A percentile compares a stretch with the other conserved stretches of the same genome.
These are phyloP conservation scores for Sesamia inferens DNA, from an alignment of 2,888 invertebrate genomes.

Conservation along the genomic window DNA sequence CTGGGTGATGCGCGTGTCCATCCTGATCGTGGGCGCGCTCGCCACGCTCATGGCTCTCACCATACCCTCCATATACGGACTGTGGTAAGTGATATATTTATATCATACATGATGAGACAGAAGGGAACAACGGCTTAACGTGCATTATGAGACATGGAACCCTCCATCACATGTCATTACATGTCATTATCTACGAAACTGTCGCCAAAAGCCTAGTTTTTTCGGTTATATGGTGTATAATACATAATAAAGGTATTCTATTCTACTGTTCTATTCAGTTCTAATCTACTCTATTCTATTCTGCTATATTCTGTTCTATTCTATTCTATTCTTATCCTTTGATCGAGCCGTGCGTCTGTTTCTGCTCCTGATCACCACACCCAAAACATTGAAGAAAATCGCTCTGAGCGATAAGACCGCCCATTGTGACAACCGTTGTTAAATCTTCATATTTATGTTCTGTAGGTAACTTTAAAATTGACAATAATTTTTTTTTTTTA, in stretches of 20 bases:
- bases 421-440: too few relatives aligned
- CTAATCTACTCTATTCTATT: too few relatives aligned
- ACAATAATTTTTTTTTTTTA: too few relatives aligned
- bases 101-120: background rate
- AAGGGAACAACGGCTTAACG: background rate
- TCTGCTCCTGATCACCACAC: background rate
- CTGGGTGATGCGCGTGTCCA: constrained; percentile 98
- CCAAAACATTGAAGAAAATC: background rate
- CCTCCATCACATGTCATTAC: background rate
- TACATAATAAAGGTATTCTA: too few relatives aligned
- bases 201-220: background rate
- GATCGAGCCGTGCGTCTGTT: background rate
- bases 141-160: background rate
- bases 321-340: background rate
- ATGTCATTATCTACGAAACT: background rate
- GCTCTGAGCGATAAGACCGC: too few relatives aligned
- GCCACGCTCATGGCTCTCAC: constrained; percentile 99
- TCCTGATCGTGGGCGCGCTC: constrained; percentile 97
- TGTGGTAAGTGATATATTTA: constrained; percentile 92
- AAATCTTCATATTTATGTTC: too few relatives aligned
- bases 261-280: too few relatives aligned
- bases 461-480: too few relatives aligned
- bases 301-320: too few relatives aligned
- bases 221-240: too few relatives aligned
- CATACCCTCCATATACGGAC: constrained; percentile 98